Conservation (phyloP, 2,888 invertebrate species). For the Andrena marginata region DNA sequence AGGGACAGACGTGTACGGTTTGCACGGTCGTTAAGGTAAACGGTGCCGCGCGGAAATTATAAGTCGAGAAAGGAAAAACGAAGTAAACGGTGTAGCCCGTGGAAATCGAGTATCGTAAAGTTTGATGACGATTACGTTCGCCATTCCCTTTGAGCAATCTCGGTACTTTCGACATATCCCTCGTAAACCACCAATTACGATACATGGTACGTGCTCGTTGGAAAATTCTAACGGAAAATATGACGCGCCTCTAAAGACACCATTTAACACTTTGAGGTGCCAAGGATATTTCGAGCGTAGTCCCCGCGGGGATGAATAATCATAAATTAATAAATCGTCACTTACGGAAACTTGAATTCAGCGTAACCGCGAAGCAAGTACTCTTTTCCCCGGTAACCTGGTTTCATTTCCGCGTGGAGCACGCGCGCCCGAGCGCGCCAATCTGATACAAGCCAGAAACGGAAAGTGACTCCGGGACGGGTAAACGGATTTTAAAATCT, state of each 20-base stretch:
- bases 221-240: background rate
- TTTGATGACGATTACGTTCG: background rate
- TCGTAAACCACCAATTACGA: background rate
- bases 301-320: no score
- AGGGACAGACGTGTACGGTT: slow-evolving; percentile 45
- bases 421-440: slow-evolving; percentile 25
- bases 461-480: slow-evolving; percentile 60
- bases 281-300: no score
- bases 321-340: no score
- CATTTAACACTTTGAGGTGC: no score
- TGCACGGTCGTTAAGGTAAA: slow-evolving; percentile 53
- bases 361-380: slow-evolving; percentile 22
- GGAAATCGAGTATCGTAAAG: slow-evolving; percentile 32
- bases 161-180: background rate
- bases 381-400: slow-evolving; percentile 62
- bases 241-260: background rate
- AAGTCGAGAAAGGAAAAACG: slow-evolving; percentile 13
- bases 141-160: slow-evolving; percentile 19
- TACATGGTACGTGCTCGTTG: no score
- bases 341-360: background rate
- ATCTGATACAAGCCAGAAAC: slow-evolving; percentile 57
- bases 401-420: slow-evolving; percentile 68
- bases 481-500: slow-evolving; percentile 59
- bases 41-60: slow-evolving; percentile 20
- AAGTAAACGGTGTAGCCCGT: slow-evolving; percentile 33